These are phyloP conservation scores for Suncus etruscus DNA, from an alignment of 2,113 vertebrate genomes.

Conservation along the genomic window DNA sequence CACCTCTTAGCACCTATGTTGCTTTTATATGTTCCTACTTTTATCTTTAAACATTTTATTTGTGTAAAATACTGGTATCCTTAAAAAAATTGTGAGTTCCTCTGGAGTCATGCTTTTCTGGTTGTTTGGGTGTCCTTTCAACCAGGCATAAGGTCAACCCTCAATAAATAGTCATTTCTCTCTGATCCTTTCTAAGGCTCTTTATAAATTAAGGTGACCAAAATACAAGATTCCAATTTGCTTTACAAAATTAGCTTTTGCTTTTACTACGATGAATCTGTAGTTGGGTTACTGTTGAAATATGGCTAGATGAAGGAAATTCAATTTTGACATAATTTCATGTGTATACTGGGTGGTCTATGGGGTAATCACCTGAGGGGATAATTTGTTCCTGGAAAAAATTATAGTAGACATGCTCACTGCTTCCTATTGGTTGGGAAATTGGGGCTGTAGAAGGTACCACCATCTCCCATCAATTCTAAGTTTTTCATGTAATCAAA, in stretches of 20 bases:
- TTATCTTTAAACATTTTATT: slow-evolving; percentile 31
- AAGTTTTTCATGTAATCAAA: slow-evolving; percentile 56
- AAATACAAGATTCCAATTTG: slow-evolving; percentile 27
- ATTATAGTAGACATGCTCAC: background rate
- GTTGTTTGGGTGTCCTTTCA: background rate
- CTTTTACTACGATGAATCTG: slow-evolving; percentile 37
- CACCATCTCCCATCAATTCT: background rate
- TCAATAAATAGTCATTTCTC: background rate
- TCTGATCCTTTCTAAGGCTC: background rate
- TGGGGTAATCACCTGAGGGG: background rate
- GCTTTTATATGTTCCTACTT: slow-evolving; percentile 56
- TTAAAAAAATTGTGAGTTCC: background rate
- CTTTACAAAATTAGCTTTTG: slow-evolving; percentile 59
- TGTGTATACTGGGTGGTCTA: background rate
- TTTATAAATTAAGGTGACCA: slow-evolving; percentile 30
- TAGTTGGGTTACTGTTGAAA: slow-evolving; percentile 63
- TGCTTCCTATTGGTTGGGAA: slow-evolving; percentile 34
- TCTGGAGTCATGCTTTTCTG: background rate
- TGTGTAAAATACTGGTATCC: slow-evolving; percentile 33
- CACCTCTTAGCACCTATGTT: slow-evolving; percentile 5
- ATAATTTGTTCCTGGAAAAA: slow-evolving; percentile 27
- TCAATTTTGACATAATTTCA: slow-evolving; percentile 57
- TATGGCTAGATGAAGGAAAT: slow-evolving; percentile 28
- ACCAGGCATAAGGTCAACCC: background rate
- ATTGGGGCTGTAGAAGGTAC: background rate